Base-by-base conservation (phyloP, 2,113 vertebrate genomes). In the Engraulis encrasicolus region DNA sequence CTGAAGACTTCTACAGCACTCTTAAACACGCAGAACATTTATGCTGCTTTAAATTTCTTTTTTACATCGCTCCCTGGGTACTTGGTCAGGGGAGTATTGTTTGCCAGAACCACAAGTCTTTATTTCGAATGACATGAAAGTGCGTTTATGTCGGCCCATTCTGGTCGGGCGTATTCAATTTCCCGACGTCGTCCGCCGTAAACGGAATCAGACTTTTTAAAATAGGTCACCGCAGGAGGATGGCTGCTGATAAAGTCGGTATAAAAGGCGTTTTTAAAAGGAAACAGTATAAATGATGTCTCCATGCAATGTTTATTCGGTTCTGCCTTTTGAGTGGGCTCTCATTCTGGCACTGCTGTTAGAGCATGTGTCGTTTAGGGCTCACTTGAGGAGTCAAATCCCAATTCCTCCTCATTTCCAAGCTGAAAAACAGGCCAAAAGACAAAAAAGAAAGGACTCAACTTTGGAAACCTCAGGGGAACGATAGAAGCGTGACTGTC, bases 21-120 rank as follows among this genome's bases (percentile, higher is more conserved):
- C 89, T 93, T 90, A 91, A 92, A 92, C 85, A 85, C 88, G 93
- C 88, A 85, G 90, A 94, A 93, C 93, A 91, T 93, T 93, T 91
- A 92, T 86, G 90, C 90, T 81, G 91, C 92, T 92, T 91, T 91
- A 90, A 91, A 91, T 90, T 91, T 91, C 83, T 88, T 66, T 71
- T 58, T 86, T 87, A 89, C 87, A 86, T 92, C 83, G 86, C 87
- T 79, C 93, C 91, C 92, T 90, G 90, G 90, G 92, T 93, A 93
- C 90, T 91, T 86, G 82, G 83, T 79, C 88, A 49, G 48, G 71
- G 85, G 85, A 90, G 89, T 91, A 91, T 87, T 84, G 89, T 90
- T 92, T 90, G 89, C 90, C 89, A 93, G 88, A 90, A 90, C 86
- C 82, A 86, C 87, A 15, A 80, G 85, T 83, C 89, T 86, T 90